Conservation (phyloP, 2,797 vertebrate species). For the Microchirus variegatus region DNA sequence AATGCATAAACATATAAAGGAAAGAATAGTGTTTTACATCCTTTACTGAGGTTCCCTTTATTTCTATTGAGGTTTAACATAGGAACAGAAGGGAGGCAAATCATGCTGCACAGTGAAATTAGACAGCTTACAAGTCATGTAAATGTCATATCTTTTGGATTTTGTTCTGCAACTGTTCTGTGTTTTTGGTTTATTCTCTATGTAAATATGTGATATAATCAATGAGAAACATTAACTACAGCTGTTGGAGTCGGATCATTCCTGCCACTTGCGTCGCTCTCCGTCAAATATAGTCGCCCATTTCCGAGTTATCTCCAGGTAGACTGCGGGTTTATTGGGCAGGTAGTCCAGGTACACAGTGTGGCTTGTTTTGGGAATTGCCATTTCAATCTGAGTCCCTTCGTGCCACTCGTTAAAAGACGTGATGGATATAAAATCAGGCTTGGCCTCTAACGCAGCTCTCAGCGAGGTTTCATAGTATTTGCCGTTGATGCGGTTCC, state of each 20-base stretch:
- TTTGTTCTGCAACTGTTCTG: conserved; percentile 7
- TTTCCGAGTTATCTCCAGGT: conserved; percentile 93
- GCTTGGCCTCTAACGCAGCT: conserved; percentile 84
- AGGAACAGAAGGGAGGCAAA: conserved; percentile 25
- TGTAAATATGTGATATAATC: conserved; percentile 2
- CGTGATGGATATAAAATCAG: conserved; percentile 91
- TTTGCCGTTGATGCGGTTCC: conserved; percentile 94
- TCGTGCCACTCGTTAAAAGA: conserved; percentile 99
- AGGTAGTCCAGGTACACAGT: conserved; percentile 91
- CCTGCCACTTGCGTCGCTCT: conserved; percentile 77
- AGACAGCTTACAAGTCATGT: too few species aligned
- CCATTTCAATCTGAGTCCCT: conserved; percentile 96
- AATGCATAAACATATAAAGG: too few species aligned
- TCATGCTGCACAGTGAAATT: conserved; percentile 32
- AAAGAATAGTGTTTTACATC: background rate
- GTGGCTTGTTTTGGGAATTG: conserved; percentile 88
- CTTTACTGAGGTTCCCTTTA: conserved; percentile 33
- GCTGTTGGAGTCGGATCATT: conserved; percentile 42
- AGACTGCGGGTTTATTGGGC: conserved; percentile 90
- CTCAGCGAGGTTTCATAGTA: conserved; percentile 93
- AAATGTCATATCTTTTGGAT: too few species aligned
- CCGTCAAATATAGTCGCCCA: conserved; percentile 91
- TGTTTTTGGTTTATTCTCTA: conserved; percentile 1
- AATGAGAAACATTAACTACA: background rate
- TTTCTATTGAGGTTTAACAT: conserved; percentile 20